These are phyloP conservation scores for Cephus pygmeus DNA, from an alignment of 2,888 invertebrate genomes.

Conservation along the genomic window DNA sequence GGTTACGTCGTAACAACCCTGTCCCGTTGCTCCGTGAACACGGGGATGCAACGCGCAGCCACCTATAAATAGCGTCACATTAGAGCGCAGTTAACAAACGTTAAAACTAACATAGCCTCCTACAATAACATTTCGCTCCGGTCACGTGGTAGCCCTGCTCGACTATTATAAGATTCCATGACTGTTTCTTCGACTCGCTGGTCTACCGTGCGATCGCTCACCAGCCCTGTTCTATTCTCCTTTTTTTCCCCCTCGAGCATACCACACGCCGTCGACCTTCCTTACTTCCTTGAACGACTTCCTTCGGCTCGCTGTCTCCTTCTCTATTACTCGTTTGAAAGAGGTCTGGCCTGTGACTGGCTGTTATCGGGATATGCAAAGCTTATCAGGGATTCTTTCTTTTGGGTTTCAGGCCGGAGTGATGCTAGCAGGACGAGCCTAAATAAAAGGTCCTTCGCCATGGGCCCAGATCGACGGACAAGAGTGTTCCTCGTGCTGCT, in stretches of 20 bases:
- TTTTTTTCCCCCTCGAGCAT: not conserved
- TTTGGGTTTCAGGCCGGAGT: constrained; percentile 52
- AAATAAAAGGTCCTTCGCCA: constrained; percentile 39
- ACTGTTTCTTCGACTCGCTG: constrained; percentile 41
- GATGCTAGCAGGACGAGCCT: constrained; percentile 49
- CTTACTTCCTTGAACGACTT: not conserved
- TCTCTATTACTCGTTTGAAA: not conserved
- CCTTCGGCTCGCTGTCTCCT: not conserved
- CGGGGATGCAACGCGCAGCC: constrained; percentile 40
- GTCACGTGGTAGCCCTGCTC: constrained; percentile 60
- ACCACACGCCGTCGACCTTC: not conserved
- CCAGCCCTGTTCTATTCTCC: constrained; percentile 6
- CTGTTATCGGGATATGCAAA: not conserved
- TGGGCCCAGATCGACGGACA: constrained; percentile 47
- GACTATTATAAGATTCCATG: constrained; percentile 33
- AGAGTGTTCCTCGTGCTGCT: constrained; percentile 26
- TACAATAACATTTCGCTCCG: constrained; percentile 64
- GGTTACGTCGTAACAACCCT: not conserved
- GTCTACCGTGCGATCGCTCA: constrained; percentile 12
- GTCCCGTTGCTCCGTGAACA: constrained; percentile 13
- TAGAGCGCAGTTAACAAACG: constrained; percentile 60
- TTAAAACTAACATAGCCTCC: constrained; percentile 61
- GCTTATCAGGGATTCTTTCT: not conserved
- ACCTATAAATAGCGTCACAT: constrained; percentile 58
- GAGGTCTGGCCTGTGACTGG: not conserved